Conservation (phyloP, 2,113 vertebrate species). For the Phalacrocorax carbo region DNA sequence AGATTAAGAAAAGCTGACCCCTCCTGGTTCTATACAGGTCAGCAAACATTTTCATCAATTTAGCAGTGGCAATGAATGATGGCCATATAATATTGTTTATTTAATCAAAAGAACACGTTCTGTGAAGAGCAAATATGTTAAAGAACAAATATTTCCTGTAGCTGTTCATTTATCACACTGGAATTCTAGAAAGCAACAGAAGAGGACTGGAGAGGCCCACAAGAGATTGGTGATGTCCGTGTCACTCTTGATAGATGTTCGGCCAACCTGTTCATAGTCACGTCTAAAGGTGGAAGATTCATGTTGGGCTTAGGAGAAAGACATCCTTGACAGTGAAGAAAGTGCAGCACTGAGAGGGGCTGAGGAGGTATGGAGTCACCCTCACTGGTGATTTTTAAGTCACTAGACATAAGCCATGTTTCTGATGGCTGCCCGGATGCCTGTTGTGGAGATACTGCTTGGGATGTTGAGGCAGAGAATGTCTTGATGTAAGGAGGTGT, state of each 20-base stretch:
- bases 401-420: neutral
- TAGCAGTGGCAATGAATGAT: neutral
- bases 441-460: neutral
- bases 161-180: neutral
- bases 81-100: neutral
- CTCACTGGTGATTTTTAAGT: neutral
- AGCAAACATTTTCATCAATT: neutral
- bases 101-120: neutral
- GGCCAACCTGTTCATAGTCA: neutral
- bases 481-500: neutral
- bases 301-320: neutral
- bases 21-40: neutral
- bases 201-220: neutral
- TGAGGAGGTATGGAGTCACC: neutral
- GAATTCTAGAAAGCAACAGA: neutral
- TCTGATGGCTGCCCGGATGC: neutral
- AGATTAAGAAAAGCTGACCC: neutral
- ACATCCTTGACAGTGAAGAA: neutral
- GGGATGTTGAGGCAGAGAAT: fast-evolving
- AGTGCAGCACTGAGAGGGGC: neutral
- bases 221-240: neutral
- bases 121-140: neutral
- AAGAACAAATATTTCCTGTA: neutral
- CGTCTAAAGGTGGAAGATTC: neutral
- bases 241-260: neutral